Evolutionary conservation across 2,888 invertebrate genomes (phyloP), one percentile per base, ranked within the genome.

Genomic region (Eupithecia insigniata): DNA sequence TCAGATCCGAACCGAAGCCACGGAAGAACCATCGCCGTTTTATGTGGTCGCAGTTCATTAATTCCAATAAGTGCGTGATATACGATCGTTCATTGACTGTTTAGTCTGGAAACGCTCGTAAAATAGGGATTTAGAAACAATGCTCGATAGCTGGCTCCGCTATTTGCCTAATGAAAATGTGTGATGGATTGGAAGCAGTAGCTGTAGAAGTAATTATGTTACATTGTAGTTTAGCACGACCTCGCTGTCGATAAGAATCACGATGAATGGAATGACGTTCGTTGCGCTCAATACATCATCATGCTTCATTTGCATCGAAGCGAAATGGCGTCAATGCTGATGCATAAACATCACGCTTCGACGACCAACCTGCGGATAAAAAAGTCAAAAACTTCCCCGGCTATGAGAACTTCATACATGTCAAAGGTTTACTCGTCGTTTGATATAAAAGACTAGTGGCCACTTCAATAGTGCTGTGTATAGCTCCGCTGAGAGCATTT

Each of bases 21-120:
- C 74, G 71, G 75, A 75, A 72, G 69, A 75, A 70, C 72, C 73
- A 66, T 43, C 10, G 46, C 46, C 51, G 60, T 64, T 36, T 70
- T 66, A 64, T 64, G 64, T 64, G 26, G 36, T 36, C 51, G 66
- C n/a, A 65, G 66, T 70, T 67, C 73, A 74, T 75, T 78, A 73
- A 74, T 76, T 73, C 67, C 69, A 76, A 71, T 66, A 72, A 67
- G 74, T 67, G 75, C 46, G 66, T 67, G 70, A 75, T 69, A 68
- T 71, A 77, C 60, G 75, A 72, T 71, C 64, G 36, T 73, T 73
- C 72, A 73, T 76, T 69, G 70, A 69, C 66, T 75, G 71, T 74
- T 76, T 75, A 75, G 76, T 73, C 76, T 71, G 66, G 66, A 66
- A 68, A 60, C 71, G 55, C 66, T 71, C 67, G 61, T 74, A 74